These are phyloP conservation scores for Mylabris sibirica DNA, from an alignment of 2,888 invertebrate species.

Conservation along the genomic window DNA sequence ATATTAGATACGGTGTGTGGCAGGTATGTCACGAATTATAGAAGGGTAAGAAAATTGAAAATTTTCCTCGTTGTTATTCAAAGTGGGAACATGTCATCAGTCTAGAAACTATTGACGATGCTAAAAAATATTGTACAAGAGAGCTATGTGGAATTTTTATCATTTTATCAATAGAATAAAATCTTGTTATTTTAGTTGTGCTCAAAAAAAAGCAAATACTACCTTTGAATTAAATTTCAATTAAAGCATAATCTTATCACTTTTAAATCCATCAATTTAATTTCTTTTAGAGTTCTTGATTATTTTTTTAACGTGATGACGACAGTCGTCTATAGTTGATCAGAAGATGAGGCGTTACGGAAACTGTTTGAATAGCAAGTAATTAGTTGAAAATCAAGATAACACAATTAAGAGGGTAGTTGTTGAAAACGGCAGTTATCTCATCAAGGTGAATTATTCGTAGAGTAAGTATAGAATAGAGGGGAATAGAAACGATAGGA, in stretches of 20 bases:
- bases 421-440: conserved; percentile 57
- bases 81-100: conserved; percentile 14
- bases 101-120: conserved; percentile 12
- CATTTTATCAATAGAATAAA: conserved; percentile 1
- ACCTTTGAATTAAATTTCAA: too few species aligned
- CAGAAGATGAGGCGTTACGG: background rate
- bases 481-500: conserved; percentile 29
- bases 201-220: too few species aligned
- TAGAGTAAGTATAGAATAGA: conserved; percentile 38
- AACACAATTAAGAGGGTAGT: conserved; percentile 53
- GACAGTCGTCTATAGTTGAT: background rate
- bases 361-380: conserved; percentile 46
- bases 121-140: conserved; percentile 12
- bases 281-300: background rate
- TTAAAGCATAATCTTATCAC: too few species aligned
- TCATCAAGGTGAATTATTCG: conserved; percentile 57
- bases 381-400: conserved; percentile 53
- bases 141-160: conserved; percentile 10
- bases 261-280: background rate
- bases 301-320: background rate
- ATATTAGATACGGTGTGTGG: conserved; percentile 9
- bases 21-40: conserved; percentile 14
- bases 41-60: conserved; percentile 15
- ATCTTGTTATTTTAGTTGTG: background rate
- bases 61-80: conserved; percentile 14